Conservation (phyloP, 2,797 vertebrate genomes). For the Peromyscus melanophrys region DNA sequence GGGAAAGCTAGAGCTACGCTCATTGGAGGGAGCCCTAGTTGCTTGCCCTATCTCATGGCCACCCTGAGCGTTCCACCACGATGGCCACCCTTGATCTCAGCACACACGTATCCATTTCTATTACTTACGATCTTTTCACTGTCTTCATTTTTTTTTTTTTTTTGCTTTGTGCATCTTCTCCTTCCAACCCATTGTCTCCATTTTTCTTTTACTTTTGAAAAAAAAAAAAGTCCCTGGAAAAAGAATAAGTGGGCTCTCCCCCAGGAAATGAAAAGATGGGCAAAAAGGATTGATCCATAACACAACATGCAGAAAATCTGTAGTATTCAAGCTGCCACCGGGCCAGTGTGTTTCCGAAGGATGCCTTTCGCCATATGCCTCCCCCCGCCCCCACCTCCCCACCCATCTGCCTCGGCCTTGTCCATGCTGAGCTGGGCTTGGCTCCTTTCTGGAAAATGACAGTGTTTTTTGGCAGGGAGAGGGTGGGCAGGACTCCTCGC, state of each 20-base stretch:
- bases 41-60: slow-evolving; percentile 22
- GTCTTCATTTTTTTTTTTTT: neutral
- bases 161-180: slow-evolving; percentile 51
- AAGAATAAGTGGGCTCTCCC: slow-evolving; percentile 65
- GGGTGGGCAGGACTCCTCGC: slow-evolving; percentile 40
- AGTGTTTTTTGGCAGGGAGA: slow-evolving; percentile 79
- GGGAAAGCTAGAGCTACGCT: slow-evolving; percentile 72
- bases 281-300: slow-evolving; percentile 12
- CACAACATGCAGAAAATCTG: neutral
- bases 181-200: slow-evolving; percentile 30
- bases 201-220: slow-evolving; percentile 71
- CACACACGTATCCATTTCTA: neutral
- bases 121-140: neutral
- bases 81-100: slow-evolving; percentile 15
- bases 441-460: slow-evolving; percentile 76
- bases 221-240: neutral
- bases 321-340: slow-evolving; percentile 45
- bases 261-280: slow-evolving; percentile 56
- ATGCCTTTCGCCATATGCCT: slow-evolving; percentile 80
- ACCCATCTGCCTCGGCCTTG: slow-evolving; percentile 40
- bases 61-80: slow-evolving; percentile 52
- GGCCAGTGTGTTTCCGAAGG: slow-evolving; percentile 37
- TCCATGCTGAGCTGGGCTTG: slow-evolving; percentile 57
- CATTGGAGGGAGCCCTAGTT: slow-evolving; percentile 56
- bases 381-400: slow-evolving; percentile 62